Evolutionary conservation across 2,797 vertebrate species (phyloP).

Genomic region (Lepus oiostolus): DNA sequence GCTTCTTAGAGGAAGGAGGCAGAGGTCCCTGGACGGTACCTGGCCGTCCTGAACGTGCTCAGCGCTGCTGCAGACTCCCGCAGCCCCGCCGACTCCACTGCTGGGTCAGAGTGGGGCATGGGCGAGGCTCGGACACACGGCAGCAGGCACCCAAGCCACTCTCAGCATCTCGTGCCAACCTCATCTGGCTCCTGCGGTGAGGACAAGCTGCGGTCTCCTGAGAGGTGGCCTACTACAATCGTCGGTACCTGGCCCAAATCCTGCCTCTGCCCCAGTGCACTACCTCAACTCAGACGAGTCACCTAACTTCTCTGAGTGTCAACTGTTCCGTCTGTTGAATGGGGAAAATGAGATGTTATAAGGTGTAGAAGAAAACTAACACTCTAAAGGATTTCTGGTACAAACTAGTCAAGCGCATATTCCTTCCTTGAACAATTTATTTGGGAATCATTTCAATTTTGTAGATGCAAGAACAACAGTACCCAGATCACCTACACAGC

Average conservation of each 20-base stretch:
- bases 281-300: slow-evolving; percentile 39
- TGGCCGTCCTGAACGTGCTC: not conserved
- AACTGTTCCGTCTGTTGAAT: slow-evolving; percentile 61
- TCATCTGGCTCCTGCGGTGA: not conserved
- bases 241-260: not conserved
- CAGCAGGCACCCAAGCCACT: not conserved
- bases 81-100: not conserved
- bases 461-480: not conserved
- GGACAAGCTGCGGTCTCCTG: not conserved
- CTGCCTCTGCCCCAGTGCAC: not conserved
- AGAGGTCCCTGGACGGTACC: not conserved
- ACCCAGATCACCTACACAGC: not conserved
- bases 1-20: slow-evolving; percentile 7
- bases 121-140: not conserved
- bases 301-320: not conserved
- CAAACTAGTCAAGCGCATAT: not conserved
- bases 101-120: not conserved
- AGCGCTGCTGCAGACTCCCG: not conserved
- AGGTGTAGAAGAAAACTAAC: not conserved
- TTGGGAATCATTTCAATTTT: slow-evolving; percentile 60
- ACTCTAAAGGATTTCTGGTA: not conserved
- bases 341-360: slow-evolving; percentile 46
- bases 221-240: not conserved
- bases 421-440: slow-evolving; percentile 50
- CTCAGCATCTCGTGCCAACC: slow-evolving; percentile 7